Evolutionary conservation across 2,113 vertebrate species (phyloP).

Genomic region (Heterotilapia buettikoferi): DNA sequence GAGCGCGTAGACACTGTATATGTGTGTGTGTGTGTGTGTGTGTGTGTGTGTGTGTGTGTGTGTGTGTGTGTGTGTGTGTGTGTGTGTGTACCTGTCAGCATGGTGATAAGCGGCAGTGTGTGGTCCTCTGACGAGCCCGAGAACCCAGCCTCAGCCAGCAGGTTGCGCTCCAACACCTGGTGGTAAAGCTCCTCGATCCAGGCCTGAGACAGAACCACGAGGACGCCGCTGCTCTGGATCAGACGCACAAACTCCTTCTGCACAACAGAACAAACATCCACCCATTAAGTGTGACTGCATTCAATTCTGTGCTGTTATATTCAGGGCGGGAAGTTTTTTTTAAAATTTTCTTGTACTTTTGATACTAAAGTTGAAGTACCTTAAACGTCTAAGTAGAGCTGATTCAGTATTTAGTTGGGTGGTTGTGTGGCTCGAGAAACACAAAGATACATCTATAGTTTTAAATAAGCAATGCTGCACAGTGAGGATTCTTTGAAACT

Average conservation of each 20-base stretch:
- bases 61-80: not conserved
- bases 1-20: too few relatives aligned
- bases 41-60: too few relatives aligned
- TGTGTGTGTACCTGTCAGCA: constrained; percentile 82
- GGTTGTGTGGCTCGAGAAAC: not conserved
- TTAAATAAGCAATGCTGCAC: not conserved
- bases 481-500: not conserved
- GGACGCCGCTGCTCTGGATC: constrained; percentile 86
- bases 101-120: constrained; percentile 84
- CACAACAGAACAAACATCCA: not conserved
- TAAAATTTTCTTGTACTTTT: fast-evolving
- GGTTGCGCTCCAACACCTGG: constrained; percentile 88
- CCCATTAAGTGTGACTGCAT: not conserved
- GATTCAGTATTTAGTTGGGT: not conserved
- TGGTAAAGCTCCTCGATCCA: constrained; percentile 96
- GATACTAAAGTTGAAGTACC: not conserved
- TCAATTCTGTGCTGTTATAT: not conserved
- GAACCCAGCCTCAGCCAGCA: constrained; percentile 91
- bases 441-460: not conserved
- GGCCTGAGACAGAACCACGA: constrained; percentile 90
- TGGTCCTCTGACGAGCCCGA: constrained; percentile 83
- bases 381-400: not conserved
- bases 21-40: too few relatives aligned
- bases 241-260: constrained; percentile 95
- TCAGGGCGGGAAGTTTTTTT: fast-evolving